Percentiles rank a stretch among this genome's conserved stretches.
Evolutionary conservation across 2,113 vertebrate species (phyloP).

Genomic region (Trogon melanurus): DNA sequence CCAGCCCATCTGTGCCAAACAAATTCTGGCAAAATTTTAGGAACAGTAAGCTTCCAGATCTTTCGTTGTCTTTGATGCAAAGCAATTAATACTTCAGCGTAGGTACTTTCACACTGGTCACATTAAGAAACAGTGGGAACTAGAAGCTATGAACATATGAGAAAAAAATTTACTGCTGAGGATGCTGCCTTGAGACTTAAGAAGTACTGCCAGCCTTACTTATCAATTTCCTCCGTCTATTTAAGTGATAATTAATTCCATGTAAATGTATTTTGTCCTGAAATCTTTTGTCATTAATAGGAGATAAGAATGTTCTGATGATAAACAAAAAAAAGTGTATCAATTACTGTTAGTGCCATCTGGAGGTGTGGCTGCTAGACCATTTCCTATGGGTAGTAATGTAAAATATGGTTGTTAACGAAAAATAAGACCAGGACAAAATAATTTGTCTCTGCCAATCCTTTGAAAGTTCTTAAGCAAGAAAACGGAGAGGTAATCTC

Average conservation of each 20-base stretch:
- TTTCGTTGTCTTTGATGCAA: not conserved
- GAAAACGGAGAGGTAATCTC: not conserved
- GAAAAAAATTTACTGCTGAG: not conserved
- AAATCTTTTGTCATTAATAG: slow-evolving; percentile 6
- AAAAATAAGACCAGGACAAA: not conserved
- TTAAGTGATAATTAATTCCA: slow-evolving; percentile 3
- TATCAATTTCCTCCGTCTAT: not conserved
- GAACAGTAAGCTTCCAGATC: not conserved
- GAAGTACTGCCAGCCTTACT: not conserved
- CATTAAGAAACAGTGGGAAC: not conserved
- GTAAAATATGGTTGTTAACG: not conserved
- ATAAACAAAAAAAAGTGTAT: not conserved
- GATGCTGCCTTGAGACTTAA: not conserved
- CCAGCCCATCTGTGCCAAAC: not conserved
- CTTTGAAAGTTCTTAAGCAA: not conserved
- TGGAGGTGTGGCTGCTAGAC: not conserved
- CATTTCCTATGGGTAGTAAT: not conserved
- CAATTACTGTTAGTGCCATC: slow-evolving; percentile 15
- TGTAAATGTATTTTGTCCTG: slow-evolving; percentile 5
- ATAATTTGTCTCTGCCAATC: not conserved
- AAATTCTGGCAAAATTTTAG: not conserved
- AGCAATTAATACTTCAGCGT: not conserved
- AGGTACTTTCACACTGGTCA: not conserved
- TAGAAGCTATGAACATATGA: not conserved
- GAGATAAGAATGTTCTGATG: not conserved